Base-by-base conservation (phyloP, 1,140 invertebrate genomes). In the Brachystomella parvula region DNA sequence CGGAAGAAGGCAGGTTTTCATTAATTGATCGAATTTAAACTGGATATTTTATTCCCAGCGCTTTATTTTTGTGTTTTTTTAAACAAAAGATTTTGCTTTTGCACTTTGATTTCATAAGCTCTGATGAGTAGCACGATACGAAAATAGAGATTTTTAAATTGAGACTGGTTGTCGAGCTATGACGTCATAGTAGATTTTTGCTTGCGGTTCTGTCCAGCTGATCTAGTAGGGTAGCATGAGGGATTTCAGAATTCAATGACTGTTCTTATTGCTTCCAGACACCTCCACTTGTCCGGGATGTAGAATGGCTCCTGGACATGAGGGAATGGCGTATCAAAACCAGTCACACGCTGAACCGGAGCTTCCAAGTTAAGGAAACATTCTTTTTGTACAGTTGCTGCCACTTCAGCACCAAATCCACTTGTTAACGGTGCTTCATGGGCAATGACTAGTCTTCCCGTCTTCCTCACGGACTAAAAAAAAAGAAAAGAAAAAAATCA, bases 241-340 rank as follows among this genome's bases (percentile, higher is more conserved):
- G n/a, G n/a, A n/a, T 19, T 3, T 63, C 64, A 73, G 57, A 58
- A 73, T 64, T 73, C 71, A 1, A 59, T 59, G 12, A 65, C 68
- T 12, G 19, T 30, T 47, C 68, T 84, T 1, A 98, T 78, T 15
- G 87, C 89, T 63, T 91, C 86, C 59, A 94, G 83, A 76, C 92
- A 95, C 60, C 92, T 82, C 88, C 91, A 96, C 76, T 93, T 95
- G 75, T 90, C 88, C 3, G 96, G 96, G 64, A 99, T 77, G 79
- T 98, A 98, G 79, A 98, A 95, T 0, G 89, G 88, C 78, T 99
- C 96, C 79, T 88, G 96, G 2, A 97, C 83, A 79, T 95, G 92
- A 6, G 96, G 92, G 80, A 99, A 98, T 2, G 96, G 96, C 3
- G 94, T 93, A 80, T 99, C 96, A 83, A 92, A 96, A n/a, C 96